Base-by-base conservation (phyloP, 2,888 invertebrate genomes). In the Hydroisotoma schaefferi region DNA sequence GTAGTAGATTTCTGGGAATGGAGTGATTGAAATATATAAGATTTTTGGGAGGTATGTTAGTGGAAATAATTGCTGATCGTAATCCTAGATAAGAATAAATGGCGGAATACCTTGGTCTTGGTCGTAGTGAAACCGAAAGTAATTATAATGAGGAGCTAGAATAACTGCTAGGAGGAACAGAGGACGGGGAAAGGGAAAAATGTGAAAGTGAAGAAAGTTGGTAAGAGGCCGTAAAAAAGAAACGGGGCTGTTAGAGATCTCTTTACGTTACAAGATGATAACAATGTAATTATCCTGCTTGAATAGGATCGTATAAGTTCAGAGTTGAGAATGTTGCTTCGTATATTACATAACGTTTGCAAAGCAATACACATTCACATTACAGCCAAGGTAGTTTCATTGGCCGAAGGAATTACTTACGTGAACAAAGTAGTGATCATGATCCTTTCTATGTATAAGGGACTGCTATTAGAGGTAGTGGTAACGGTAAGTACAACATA, bases 211-310 rank as follows among this genome's bases (percentile, higher is more conserved):
- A 48, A 56, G 46, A 38, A 38, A 46, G 55, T 23, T 33, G 23
- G 22, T 18, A 26, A 12, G 26, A 20, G 54, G 51, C 29, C 23
- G 57, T 40, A 49, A 57, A 57, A 57, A 51, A 43, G n/a, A 15
- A 40, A 40, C 40, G 40, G n/a, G 40, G 40, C 40, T 26, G 48
- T 46, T 48, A 48, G 56, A 69, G 69, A 68, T 68, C 63, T 61
- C 65, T 68, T 67, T 60, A 57, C 62, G 64, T 64, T 64, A 55
- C 63, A 71, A 65, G 68, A 67, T 69, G 68, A 67, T 70, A 70
- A 71, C 71, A 70, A 70, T 68, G 71, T 71, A 71, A 71, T 71
- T 71, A 71, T 70, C 67, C 66, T 25, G 29, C 48, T 37, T 58
- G 61, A 58, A 64, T 52, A 27, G 52, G 37, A 33, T 37, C 52